These are phyloP conservation scores for Pyrrhosoma nymphula DNA, from an alignment of 2,888 invertebrate genomes.

Conservation along the genomic window DNA sequence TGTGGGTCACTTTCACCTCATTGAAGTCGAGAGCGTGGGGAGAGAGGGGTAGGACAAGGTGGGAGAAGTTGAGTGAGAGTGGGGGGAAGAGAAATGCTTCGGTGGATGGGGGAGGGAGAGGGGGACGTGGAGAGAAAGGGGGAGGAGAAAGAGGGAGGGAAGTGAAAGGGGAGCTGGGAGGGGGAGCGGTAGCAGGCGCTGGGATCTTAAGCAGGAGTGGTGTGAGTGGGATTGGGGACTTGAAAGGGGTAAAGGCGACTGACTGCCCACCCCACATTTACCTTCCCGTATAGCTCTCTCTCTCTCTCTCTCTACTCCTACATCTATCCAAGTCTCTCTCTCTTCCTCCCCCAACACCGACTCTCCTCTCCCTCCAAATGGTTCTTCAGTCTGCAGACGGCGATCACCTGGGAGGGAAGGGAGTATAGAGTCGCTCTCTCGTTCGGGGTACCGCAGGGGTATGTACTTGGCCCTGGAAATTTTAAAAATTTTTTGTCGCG, in stretches of 20 bases:
- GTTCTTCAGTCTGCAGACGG: slow-evolving; percentile 43
- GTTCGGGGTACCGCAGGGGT: slow-evolving; percentile 1
- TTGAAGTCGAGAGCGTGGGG: neutral
- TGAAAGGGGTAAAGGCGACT: slow-evolving; percentile 1
- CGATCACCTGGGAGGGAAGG: slow-evolving; percentile 75
- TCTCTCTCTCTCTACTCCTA: neutral
- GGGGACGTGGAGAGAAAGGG: neutral
- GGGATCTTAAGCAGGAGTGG: neutral
- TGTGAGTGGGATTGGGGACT: slow-evolving; percentile 25
- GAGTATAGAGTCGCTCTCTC: slow-evolving; percentile 75
- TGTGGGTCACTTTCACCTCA: slow-evolving; percentile 65
- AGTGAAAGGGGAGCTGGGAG: neutral
- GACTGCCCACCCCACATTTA: slow-evolving; percentile 1
- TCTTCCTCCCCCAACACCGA: slow-evolving; percentile 20
- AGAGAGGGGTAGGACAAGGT: neutral
- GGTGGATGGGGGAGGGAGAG: neutral
- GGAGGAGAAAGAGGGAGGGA: neutral
- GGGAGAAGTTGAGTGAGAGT: slow-evolving; percentile 46
- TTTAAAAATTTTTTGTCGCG: neutral
- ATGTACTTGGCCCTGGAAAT: slow-evolving; percentile 52
- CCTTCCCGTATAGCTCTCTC: slow-evolving; percentile 22
- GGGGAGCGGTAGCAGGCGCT: neutral
- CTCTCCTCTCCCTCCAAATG: neutral
- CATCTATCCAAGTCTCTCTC: neutral
- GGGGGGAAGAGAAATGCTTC: neutral